Evolutionary conservation across 1,140 invertebrate genomes (phyloP).

Genomic region (Drusus annulatus): DNA sequence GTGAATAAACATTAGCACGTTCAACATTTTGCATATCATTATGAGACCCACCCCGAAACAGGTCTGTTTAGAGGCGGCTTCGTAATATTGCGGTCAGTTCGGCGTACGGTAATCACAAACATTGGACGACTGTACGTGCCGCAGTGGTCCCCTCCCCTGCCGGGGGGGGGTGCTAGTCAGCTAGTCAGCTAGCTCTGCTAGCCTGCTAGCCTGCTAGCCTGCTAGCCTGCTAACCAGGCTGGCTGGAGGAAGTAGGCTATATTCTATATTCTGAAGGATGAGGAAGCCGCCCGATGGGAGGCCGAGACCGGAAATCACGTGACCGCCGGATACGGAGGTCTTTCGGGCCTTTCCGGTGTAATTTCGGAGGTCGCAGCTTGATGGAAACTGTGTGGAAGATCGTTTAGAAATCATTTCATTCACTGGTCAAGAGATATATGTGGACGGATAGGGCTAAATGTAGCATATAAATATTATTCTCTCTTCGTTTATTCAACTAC

Average conservation of each 20-base stretch:
- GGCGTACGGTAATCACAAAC: slow-evolving; percentile 28
- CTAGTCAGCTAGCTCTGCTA: too few relatives aligned
- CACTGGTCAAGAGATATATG: slow-evolving; percentile 15
- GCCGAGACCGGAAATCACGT: slow-evolving; percentile 32
- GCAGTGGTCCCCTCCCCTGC: too few relatives aligned
- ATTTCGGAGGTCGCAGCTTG: slow-evolving; percentile 28
- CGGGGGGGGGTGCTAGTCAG: neutral
- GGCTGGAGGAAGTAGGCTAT: too few relatives aligned
- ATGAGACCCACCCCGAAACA: neutral
- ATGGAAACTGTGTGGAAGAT: slow-evolving; percentile 21
- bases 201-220: too few relatives aligned
- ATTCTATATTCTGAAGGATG: too few relatives aligned
- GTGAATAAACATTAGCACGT: neutral
- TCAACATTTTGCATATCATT: slow-evolving; percentile 11
- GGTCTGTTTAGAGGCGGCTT: neutral
- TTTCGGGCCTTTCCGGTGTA: slow-evolving; percentile 35
- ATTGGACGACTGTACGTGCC: slow-evolving; percentile 20
- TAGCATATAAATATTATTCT: neutral
- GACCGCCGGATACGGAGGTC: slow-evolving; percentile 36
- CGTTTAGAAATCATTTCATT: slow-evolving; percentile 31
- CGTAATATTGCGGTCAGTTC: slow-evolving; percentile 25
- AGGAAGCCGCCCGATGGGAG: neutral
- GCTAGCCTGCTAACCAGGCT: too few relatives aligned
- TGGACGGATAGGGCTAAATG: neutral
- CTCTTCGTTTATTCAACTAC: neutral